Evolutionary conservation across 2,888 invertebrate genomes (phyloP).

Genomic region (Steinernema hermaphroditum): DNA sequence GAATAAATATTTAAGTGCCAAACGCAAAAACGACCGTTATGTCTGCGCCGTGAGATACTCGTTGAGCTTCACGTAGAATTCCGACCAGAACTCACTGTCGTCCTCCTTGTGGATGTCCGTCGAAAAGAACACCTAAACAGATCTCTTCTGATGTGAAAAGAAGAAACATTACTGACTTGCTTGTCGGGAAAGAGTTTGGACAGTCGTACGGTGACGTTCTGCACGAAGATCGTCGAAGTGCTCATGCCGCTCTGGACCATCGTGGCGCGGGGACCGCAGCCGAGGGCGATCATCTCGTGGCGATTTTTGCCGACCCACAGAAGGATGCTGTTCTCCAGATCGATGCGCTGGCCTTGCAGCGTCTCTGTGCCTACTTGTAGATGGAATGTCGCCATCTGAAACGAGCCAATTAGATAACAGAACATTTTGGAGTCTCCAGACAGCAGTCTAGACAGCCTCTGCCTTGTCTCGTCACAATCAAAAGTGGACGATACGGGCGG

Average conservation of each 20-base stretch:
- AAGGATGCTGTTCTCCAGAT: slow-evolving; percentile 2
- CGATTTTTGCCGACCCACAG: slow-evolving; percentile 10
- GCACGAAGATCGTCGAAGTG: slow-evolving; percentile 26
- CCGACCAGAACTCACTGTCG: slow-evolving; percentile 32
- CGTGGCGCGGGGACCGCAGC: background rate
- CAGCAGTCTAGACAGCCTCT: too few species aligned
- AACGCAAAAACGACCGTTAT: background rate
- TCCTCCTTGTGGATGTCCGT: slow-evolving; percentile 40
- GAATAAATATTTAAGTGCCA: slow-evolving; percentile 22
- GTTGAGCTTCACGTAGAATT: slow-evolving; percentile 30
- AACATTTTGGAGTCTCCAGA: background rate
- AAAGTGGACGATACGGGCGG: too few species aligned
- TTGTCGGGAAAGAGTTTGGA: slow-evolving; percentile 25
- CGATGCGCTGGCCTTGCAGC: slow-evolving; percentile 2
- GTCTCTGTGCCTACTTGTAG: background rate
- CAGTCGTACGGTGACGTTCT: slow-evolving; percentile 29
- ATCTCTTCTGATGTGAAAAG: too few species aligned
- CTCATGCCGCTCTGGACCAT: slow-evolving; percentile 20
- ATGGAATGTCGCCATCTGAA: slow-evolving; percentile 6
- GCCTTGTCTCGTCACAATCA: too few species aligned
- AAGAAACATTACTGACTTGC: slow-evolving; percentile 33
- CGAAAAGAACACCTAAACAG: slow-evolving; percentile 42
- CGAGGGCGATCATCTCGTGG: slow-evolving; percentile 18
- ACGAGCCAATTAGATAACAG: background rate
- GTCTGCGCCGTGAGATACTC: slow-evolving; percentile 5